Conservation (phyloP, 2,113 vertebrate genomes). For the Pollachius pollachius region DNA sequence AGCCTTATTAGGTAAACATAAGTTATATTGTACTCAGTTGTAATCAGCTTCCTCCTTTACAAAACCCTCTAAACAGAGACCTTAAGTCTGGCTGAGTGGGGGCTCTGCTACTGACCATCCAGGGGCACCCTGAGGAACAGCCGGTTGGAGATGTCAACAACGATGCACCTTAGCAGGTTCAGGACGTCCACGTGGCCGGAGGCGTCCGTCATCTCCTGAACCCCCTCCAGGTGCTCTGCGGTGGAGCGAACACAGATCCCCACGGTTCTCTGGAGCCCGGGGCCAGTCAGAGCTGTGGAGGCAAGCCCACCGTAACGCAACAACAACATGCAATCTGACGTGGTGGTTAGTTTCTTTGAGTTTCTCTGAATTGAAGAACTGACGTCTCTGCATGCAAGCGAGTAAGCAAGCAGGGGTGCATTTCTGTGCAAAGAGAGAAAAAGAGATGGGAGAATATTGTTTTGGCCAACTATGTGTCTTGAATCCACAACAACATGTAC, state of each 20-base stretch:
- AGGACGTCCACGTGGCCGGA: slow-evolving; percentile 77
- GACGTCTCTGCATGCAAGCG: no score
- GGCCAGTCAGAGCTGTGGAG: slow-evolving; percentile 84
- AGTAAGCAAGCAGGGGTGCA: no score
- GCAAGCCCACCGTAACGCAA: background rate
- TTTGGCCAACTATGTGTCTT: no score
- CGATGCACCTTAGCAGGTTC: slow-evolving; percentile 83
- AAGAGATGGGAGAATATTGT: no score
- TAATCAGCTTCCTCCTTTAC: background rate
- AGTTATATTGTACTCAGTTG: no score
- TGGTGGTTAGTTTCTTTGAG: no score
- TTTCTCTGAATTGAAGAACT: no score
- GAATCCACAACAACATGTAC: no score
- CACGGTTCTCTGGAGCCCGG: slow-evolving; percentile 80
- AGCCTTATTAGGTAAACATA: no score
- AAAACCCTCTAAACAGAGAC: background rate
- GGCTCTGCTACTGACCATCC: slow-evolving; percentile 74
- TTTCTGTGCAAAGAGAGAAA: no score
- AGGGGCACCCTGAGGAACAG: slow-evolving; percentile 87
- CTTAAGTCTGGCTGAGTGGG: no score
- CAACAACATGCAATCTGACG: background rate
- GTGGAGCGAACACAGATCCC: slow-evolving; percentile 80
- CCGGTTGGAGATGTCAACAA: slow-evolving; percentile 87
- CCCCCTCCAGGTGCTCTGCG: slow-evolving; percentile 74
- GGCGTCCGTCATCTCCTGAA: slow-evolving; percentile 64